Base-by-base conservation (phyloP, 2,113 vertebrate genomes). In the Xyliphius kryptos region DNA sequence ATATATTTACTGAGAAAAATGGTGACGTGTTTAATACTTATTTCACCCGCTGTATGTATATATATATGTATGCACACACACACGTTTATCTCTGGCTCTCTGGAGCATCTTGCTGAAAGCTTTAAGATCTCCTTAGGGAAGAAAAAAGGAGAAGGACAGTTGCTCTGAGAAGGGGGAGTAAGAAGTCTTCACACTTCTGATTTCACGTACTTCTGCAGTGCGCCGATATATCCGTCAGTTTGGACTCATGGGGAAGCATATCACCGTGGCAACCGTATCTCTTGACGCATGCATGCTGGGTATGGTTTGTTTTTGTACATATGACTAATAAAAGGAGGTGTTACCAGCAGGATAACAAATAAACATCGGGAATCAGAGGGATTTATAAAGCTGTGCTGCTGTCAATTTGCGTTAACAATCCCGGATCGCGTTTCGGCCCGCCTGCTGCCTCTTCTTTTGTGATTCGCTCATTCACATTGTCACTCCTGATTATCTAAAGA, bases 251-350 rank as follows among this genome's bases (percentile, higher is more conserved):
- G 52, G 26, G 16, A 46, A 51, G 22, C 53, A 12, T 53, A 50
- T 71, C 48, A 20, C 64, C 64, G 37, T 46, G 43, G 48, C 64
- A 71, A 63, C 64, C 17, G 32, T 53, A 58, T 37, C 57, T 62
- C 56, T 37, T 9, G 11, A 17, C 14, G 16, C 44, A 5, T 49
- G 32, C 20, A 12, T 26, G 6, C 10, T 8, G 16, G 56, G 38
- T 54, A 48, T 53, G 40, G 21, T 51, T 63, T 36, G 15, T 55
- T 21, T 68, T 37, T 36, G 64, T 12, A 22, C 14, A 3, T 36
- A 41, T 68, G 48, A 52, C 44, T 59, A 52, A 67, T 46, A 36
- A 59, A 40, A 40, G 46, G 26, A 52, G 41, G 52, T 57, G 65
- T 63, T 56, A 37, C 48, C 48, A 20, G 32, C 26, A 59, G 36